phyloP scores from a whole-genome alignment of 2,113 vertebrate genomes.

The Suncus etruscus region DNA sequence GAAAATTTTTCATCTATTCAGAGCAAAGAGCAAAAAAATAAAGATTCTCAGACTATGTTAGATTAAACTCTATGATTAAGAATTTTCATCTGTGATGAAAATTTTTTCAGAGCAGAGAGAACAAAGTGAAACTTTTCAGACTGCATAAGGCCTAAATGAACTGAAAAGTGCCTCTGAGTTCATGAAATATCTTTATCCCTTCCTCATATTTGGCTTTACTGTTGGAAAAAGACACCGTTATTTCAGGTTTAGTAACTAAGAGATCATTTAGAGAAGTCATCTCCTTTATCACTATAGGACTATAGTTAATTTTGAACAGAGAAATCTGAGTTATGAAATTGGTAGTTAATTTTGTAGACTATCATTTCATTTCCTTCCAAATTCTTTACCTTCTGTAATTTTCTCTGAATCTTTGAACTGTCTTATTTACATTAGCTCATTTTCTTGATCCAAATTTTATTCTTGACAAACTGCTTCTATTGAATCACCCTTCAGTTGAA shows the following conservation, averaged over 20 bases:
- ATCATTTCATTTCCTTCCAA: conserved; percentile 20
- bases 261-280: neutral
- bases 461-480: conserved; percentile 33
- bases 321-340: neutral
- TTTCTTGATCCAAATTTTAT: neutral
- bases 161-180: conserved; percentile 14
- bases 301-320: neutral
- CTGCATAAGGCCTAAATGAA: no score
- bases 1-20: no score
- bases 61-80: no score
- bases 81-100: no score
- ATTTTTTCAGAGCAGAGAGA: neutral
- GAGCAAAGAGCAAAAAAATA: no score
- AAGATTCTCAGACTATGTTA: no score
- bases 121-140: no score
- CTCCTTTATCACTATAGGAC: neutral
- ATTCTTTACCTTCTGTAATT: neutral
- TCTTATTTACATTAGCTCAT: neutral
- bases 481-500: neutral
- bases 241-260: neutral
- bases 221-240: neutral
- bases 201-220: neutral
- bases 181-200: neutral
- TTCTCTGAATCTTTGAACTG: neutral
- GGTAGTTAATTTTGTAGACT: conserved; percentile 28